Percentiles rank a stretch among this genome's conserved stretches.
These are phyloP conservation scores for Hemitrygon akajei DNA, from an alignment of 2,797 vertebrate genomes.

Conservation along the genomic window DNA sequence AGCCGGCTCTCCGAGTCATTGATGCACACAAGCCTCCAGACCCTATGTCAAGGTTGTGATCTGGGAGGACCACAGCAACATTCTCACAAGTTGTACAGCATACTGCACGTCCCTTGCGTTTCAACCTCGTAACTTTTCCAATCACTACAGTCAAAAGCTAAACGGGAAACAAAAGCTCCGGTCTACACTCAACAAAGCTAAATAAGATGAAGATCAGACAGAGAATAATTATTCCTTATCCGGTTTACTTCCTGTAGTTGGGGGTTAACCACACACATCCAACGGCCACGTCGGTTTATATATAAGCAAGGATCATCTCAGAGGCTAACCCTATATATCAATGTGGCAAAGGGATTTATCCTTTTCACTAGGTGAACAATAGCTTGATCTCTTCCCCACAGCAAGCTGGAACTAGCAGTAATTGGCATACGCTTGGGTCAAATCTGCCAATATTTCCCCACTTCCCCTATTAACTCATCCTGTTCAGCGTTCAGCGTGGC, in stretches of 20 bases:
- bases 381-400: constrained; percentile 11
- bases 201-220: not conserved
- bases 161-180: not conserved
- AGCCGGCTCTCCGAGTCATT: too few species aligned
- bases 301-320: constrained; percentile 25
- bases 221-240: not conserved
- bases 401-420: constrained; percentile 1
- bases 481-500: not conserved
- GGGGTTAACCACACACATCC: constrained; percentile 3
- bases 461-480: not conserved
- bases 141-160: not conserved
- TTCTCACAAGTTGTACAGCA: not conserved
- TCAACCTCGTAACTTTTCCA: not conserved
- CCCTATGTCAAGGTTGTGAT: too few species aligned
- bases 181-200: not conserved
- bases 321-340: constrained; percentile 2
- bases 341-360: not conserved
- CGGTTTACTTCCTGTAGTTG: not conserved
- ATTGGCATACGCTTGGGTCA: not conserved
- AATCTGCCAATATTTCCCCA: not conserved
- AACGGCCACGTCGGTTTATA: not conserved
- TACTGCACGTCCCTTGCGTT: not conserved
- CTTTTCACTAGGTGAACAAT: not conserved
- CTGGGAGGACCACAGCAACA: too few species aligned
- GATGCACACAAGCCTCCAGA: too few species aligned